Evolutionary conservation across 2,888 invertebrate genomes (phyloP), one percentile per base, ranked within the genome.

Genomic region (Andricus quercusramuli): DNA sequence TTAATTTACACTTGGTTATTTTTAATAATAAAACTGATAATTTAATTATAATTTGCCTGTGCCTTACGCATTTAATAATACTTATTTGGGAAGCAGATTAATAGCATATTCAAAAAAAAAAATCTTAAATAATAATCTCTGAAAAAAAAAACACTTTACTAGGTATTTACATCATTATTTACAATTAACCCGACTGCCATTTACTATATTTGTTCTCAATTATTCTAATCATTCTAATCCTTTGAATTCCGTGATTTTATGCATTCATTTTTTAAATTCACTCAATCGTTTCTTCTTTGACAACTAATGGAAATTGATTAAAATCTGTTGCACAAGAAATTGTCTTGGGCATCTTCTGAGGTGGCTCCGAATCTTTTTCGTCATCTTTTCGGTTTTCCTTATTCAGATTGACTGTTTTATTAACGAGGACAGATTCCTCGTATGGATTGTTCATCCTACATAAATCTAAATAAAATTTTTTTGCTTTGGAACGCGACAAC

Each of bases 401-500:
- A 22, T 22, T 22, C n/a, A 22, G 22, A 59, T 59, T 22, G 2
- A 59, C 22, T 59, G 9, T 22, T 22, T 22, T 20, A 1, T 22
- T 22, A 11, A 59, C 11, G 4, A 22, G 11, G 56, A 11, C 8
- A n/a, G 11, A 22, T 59, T 59, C n/a, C 22, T 3, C 0, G 1
- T 22, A 0, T 22, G 8, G 56, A 22, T 11, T 59, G 3, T 59
- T 11, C 11, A 11, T 3, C 9, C 11, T n/a, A 32, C 20, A 20
- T 37, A 66, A 37, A 9, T 20, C 32, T 6, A 37, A 11, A 22
- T 82, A 82, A 47, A 82, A 80, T 2, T 67, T 22, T 41, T 76
- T 64, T 3, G 66, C 78, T 22, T 62, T 64, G 9, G 77, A 77
- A 15, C 77, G 56, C 20, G 77, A 78, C 22, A 85, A 64, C 64